Percentiles rank a stretch among this genome's conserved stretches.
Evolutionary conservation across 2,113 vertebrate genomes (phyloP).

Genomic region (Dendrocopos noguchii): DNA sequence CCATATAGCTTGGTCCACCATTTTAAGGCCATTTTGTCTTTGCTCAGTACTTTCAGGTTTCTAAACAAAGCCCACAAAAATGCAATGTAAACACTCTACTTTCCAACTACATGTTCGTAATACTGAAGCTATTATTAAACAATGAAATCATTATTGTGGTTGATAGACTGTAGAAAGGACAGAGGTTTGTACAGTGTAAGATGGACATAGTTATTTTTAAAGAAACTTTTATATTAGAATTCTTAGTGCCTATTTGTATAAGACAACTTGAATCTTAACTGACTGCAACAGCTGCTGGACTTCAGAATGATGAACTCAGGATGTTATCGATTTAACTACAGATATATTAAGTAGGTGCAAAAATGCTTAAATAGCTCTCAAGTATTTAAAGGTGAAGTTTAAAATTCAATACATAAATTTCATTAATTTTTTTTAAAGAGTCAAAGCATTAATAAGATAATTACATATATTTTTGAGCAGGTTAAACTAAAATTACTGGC

Average conservation of each 20-base stretch:
- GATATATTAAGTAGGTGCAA: background rate
- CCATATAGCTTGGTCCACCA: slow-evolving; percentile 99
- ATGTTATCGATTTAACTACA: background rate
- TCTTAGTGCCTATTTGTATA: background rate
- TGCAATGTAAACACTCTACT: background rate
- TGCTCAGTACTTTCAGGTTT: slow-evolving; percentile 96
- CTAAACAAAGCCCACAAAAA: slow-evolving; percentile 61
- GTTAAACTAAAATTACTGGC: background rate
- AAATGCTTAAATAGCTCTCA: background rate
- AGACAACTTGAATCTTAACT: background rate
- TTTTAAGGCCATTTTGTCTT: slow-evolving; percentile 97
- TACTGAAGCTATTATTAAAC: background rate
- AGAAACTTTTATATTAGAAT: background rate
- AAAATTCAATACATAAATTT: background rate
- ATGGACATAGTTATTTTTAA: background rate
- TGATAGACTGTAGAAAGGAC: background rate
- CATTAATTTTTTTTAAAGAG: background rate
- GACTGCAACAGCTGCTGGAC: background rate
- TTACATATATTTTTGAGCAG: background rate
- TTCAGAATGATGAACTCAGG: background rate
- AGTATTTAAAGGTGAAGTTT: background rate
- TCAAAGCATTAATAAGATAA: background rate
- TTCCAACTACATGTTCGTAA: background rate
- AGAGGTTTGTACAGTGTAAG: background rate
- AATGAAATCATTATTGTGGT: background rate